Base-by-base conservation (phyloP, 2,888 invertebrate species). In the Lithophane ornitopus region DNA sequence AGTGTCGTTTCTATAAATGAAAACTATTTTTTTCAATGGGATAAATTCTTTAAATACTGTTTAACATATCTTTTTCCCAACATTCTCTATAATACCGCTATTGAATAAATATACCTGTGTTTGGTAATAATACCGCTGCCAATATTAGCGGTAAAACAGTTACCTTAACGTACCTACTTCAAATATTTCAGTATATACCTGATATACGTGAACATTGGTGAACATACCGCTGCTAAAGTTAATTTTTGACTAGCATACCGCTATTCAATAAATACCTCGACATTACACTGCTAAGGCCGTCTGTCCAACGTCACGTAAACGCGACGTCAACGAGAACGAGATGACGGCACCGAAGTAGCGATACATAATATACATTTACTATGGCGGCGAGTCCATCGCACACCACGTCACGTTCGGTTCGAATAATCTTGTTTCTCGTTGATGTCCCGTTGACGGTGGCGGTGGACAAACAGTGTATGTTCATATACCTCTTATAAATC, bases 181-280 rank as follows among this genome's bases (percentile, higher is more conserved):
- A 6, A 61, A 74, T 61, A 49, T 26, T n/a, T 58, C 41, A 56
- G 39, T 49, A 62, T 54, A 52, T n/a, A 39, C 19, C 7, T 4
- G 7, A 22, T 52, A 52, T 52, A 73, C 75, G 34, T 44, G 14
- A 14, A 52, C 4, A 44, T n/a, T 74, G 59, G 65, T 54, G 62
- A 78, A 62, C 76, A 49, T 52, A 39, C 44, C 49, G 63, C 80
- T 22, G 14, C 63, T 74, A 65, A 54, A 63, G 26, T 28, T 28
- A 81, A 80, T 41, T 44, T 65, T 9, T 73, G 75, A 81, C 78
- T 81, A 78, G 81, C 81, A 74, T 59, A 74, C 19, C 6, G 44
- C 59, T 81, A 75, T 62, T 41, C 76, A 78, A 71, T 54, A 39
- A 41, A 78, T 78, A 79, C 34, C 16, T 72, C 16, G 16, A 28